Evolutionary conservation across 2,797 vertebrate genomes (phyloP).

Genomic region (Nannoperca australis): DNA sequence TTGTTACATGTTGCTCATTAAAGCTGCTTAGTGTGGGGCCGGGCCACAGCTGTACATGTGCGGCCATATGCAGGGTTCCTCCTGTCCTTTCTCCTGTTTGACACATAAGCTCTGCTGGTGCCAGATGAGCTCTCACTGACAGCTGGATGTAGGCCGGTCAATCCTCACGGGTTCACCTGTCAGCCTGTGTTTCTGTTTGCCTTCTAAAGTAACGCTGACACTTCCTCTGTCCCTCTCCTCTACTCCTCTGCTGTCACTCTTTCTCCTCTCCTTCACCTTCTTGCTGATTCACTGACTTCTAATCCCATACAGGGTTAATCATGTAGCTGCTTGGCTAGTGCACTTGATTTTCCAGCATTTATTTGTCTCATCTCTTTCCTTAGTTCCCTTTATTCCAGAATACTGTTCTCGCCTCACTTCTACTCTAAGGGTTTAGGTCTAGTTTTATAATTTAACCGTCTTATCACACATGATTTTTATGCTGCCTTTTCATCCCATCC

Average conservation of each 20-base stretch:
- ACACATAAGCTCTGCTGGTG: slow-evolving; percentile 80
- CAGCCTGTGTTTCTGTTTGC: slow-evolving; percentile 80
- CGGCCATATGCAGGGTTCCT: slow-evolving; percentile 70
- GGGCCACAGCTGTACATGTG: slow-evolving; percentile 73
- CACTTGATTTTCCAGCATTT: slow-evolving; percentile 37
- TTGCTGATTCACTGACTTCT: slow-evolving; percentile 53
- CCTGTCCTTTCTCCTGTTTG: slow-evolving; percentile 75
- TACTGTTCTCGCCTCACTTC: neutral
- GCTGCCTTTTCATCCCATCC: slow-evolving; percentile 2
- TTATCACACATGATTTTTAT: neutral
- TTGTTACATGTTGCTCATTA: slow-evolving; percentile 77
- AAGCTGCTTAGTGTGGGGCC: slow-evolving; percentile 76
- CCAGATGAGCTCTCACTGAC: slow-evolving; percentile 85
- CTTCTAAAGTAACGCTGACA: slow-evolving; percentile 83
- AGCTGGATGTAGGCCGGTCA: slow-evolving; percentile 85
- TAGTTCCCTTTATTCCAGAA: neutral
- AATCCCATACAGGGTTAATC: slow-evolving; percentile 67
- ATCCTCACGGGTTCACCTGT: slow-evolving; percentile 87
- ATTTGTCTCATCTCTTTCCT: slow-evolving; percentile 1
- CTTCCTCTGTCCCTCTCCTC: slow-evolving; percentile 71
- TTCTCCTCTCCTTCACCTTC: slow-evolving; percentile 65
- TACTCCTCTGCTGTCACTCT: slow-evolving; percentile 73
- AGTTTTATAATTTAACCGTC: neutral
- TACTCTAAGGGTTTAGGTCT: slow-evolving; percentile 13
- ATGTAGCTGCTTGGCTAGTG: slow-evolving; percentile 41